phyloP scores from a whole-genome alignment of 2,888 invertebrate species.

The Lacanobia wlatinum region DNA sequence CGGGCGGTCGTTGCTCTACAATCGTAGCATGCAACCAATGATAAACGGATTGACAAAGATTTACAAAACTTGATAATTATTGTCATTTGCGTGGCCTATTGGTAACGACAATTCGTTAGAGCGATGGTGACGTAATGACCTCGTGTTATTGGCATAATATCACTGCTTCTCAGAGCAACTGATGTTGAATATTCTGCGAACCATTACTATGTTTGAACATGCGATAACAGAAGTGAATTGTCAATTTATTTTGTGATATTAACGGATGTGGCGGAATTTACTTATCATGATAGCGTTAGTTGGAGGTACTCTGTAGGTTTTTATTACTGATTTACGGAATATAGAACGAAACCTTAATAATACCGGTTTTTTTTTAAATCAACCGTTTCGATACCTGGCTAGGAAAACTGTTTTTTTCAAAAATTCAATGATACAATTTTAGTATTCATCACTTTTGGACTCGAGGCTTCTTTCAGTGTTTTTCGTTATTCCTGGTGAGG shows the following conservation, averaged over 20 bases:
- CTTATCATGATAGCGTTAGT: conserved; percentile 21
- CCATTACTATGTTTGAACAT: conserved; percentile 29
- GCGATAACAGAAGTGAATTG: conserved; percentile 40
- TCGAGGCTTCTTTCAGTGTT: too few relatives aligned
- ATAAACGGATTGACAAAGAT: conserved; percentile 16
- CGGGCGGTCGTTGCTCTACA: conserved; percentile 49
- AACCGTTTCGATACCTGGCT: too few relatives aligned
- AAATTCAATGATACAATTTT: too few relatives aligned
- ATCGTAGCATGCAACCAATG: neutral
- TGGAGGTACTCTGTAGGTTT: neutral
- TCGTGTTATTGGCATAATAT: conserved; percentile 42
- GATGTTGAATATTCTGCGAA: conserved; percentile 9
- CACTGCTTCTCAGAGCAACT: conserved; percentile 6
- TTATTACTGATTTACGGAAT: neutral
- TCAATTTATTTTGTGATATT: conserved; percentile 33
- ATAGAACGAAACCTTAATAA: neutral
- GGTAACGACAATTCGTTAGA: neutral
- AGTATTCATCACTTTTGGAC: too few relatives aligned
- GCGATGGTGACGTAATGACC: conserved; percentile 17
- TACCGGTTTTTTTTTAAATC: too few relatives aligned
- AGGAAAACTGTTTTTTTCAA: too few relatives aligned
- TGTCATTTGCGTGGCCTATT: conserved; percentile 15
- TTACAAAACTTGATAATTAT: conserved; percentile 11
- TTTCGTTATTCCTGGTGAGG: too few relatives aligned
- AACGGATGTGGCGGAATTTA: conserved; percentile 36